These are phyloP conservation scores for Poeciliopsis gracilis DNA, from an alignment of 2,797 vertebrate species.

Conservation along the genomic window DNA sequence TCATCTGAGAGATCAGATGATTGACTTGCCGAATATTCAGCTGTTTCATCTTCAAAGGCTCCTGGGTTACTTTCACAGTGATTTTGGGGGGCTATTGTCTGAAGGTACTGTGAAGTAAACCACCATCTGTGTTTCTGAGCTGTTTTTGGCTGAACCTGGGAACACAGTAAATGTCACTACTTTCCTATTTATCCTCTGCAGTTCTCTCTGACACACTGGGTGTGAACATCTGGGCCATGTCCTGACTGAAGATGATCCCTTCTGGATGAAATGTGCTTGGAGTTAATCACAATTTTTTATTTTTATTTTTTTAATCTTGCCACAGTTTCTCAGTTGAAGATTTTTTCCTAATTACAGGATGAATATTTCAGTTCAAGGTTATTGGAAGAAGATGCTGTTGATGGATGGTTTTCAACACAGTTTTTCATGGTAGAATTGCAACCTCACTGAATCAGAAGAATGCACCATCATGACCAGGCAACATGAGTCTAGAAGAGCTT, in stretches of 20 bases:
- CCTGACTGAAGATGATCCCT: neutral
- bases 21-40: neutral
- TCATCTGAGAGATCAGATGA: constrained; percentile 1
- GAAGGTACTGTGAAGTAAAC: neutral
- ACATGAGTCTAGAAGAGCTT: neutral
- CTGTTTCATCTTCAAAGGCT: neutral
- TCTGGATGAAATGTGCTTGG: neutral
- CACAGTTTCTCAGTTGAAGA: neutral
- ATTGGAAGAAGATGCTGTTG: neutral
- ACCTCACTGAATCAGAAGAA: neutral
- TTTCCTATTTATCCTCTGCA: neutral
- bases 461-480: neutral
- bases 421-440: neutral
- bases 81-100: constrained; percentile 2
- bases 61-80: neutral
- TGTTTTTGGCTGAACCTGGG: constrained; percentile 6
- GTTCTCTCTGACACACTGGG: neutral
- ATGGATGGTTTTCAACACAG: neutral
- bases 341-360: neutral
- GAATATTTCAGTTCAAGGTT: neutral
- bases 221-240: neutral
- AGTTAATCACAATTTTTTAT: neutral
- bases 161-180: neutral
- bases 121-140: neutral
- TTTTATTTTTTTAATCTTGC: neutral